Conservation (phyloP, 2,888 invertebrate genomes). For the Cheilosia variabilis region DNA sequence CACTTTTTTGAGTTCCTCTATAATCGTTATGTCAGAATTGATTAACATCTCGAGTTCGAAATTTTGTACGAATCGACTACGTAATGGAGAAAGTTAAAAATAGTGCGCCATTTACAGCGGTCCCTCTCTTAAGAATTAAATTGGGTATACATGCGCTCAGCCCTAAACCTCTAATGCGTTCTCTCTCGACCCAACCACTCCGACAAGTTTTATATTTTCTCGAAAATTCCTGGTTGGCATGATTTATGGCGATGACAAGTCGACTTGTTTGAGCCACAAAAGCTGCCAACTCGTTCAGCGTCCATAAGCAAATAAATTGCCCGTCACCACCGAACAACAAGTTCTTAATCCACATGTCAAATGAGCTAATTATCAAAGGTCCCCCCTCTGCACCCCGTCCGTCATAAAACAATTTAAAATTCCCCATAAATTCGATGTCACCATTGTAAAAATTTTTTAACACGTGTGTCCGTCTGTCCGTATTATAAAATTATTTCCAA, state of each 20-base stretch:
- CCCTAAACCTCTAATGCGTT: no score
- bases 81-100: no score
- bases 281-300: slow-evolving; percentile 2
- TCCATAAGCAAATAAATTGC: not conserved
- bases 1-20: no score
- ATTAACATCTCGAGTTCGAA: no score
- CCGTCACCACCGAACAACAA: slow-evolving; percentile 15
- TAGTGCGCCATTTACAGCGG: no score
- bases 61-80: no score
- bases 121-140: no score
- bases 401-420: not conserved
- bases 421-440: slow-evolving; percentile 49
- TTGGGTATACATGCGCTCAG: no score
- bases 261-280: not conserved
- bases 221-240: not conserved
- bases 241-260: slow-evolving; percentile 1
- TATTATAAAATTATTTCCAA: slow-evolving; percentile 2
- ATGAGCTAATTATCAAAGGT: slow-evolving; percentile 10
- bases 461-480: slow-evolving; percentile 5
- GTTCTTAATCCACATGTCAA: slow-evolving; percentile 45
- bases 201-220: no score
- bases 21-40: no score
- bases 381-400: not conserved
- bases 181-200: no score
- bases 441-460: not conserved